A percentile compares a stretch with the other conserved stretches of the same genome.
phyloP scores from a whole-genome alignment of 2,113 vertebrate species.

The Notothenia coriiceps region DNA sequence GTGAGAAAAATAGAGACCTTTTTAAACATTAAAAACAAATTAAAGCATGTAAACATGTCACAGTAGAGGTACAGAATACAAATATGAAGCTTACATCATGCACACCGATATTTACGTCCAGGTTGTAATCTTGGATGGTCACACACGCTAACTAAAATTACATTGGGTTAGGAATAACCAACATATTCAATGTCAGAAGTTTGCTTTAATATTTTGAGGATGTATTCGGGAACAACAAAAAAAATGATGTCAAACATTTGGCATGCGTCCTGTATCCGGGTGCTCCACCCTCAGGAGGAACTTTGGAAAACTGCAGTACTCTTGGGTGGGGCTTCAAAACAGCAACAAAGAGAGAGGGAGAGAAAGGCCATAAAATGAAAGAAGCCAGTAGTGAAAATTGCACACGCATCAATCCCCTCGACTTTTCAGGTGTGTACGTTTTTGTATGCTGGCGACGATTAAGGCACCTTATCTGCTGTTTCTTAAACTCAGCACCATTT shows the following conservation, averaged over 20 bases:
- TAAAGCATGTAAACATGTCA: too few relatives aligned
- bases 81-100: background rate
- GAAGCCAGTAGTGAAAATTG: slow-evolving; percentile 13
- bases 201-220: background rate
- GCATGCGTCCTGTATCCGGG: background rate
- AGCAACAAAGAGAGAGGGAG: background rate
- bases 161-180: background rate
- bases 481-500: slow-evolving; percentile 37
- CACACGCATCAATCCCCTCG: slow-evolving; percentile 30
- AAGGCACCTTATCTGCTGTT: slow-evolving; percentile 22
- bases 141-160: background rate
- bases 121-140: background rate
- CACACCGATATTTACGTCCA: too few relatives aligned
- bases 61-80: too few relatives aligned
- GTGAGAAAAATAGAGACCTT: too few relatives aligned
- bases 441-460: slow-evolving; percentile 2
- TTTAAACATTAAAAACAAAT: too few relatives aligned
- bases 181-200: background rate
- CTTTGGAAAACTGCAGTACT: slow-evolving; percentile 52
- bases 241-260: background rate
- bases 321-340: slow-evolving; percentile 47
- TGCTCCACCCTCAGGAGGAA: slow-evolving; percentile 41
- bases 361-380: background rate
- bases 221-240: background rate
- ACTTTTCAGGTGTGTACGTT: slow-evolving; percentile 16